Evolutionary conservation across 2,797 vertebrate genomes (phyloP).

Genomic region (Hyperoplus lanceolatus): DNA sequence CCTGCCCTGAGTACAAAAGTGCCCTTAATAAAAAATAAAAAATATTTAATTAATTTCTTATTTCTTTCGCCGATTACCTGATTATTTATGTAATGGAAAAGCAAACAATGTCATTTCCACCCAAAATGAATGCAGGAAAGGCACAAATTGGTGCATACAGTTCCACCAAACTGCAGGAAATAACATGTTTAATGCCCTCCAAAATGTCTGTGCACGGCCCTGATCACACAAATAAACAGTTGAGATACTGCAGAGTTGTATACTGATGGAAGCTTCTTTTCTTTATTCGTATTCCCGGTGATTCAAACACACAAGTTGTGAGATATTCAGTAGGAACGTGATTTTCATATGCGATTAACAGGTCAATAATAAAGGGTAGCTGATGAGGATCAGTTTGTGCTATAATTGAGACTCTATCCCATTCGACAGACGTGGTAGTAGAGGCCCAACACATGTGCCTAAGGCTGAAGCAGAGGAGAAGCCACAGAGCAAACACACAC

Average conservation of each 20-base stretch:
- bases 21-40: too few species aligned
- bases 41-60: too few species aligned
- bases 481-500: conserved; percentile 51
- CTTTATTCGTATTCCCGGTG: not conserved
- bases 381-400: conserved; percentile 58
- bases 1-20: too few species aligned
- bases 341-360: conserved; percentile 30
- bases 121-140: too few species aligned
- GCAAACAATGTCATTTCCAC: too few species aligned
- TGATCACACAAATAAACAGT: not conserved
- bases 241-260: not conserved
- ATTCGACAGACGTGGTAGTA: conserved; percentile 41
- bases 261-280: not conserved
- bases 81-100: too few species aligned
- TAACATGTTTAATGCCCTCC: too few species aligned
- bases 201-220: too few species aligned
- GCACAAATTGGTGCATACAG: too few species aligned
- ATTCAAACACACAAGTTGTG: conserved; percentile 22
- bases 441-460: conserved; percentile 66
- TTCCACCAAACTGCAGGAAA: too few species aligned
- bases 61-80: too few species aligned
- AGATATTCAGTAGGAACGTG: conserved; percentile 40
- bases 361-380: conserved; percentile 30
- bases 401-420: conserved; percentile 54
- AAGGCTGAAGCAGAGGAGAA: conserved; percentile 72